Base-by-base conservation (phyloP, 2,113 vertebrate species). In the Shinisaurus crocodilurus region DNA sequence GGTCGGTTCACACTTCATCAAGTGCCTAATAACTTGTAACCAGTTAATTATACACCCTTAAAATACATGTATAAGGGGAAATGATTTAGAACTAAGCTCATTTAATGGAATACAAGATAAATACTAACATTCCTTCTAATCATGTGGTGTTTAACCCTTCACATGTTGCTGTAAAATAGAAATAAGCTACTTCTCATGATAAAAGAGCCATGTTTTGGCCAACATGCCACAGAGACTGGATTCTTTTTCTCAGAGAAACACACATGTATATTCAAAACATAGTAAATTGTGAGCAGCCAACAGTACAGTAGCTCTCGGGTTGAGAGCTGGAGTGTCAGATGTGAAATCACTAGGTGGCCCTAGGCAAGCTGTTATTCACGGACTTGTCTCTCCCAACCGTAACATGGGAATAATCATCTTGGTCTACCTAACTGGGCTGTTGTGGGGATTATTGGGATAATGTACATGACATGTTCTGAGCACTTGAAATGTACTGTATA, bases 41-140 rank as follows among this genome's bases (percentile, higher is more conserved):
- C 92, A 94, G 91, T 94, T 97, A 97, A 98, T 97, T 94, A 94
- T 88, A 95, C 69, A 94, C 94, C 93, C 96, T 96, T 95, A 95
- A 97, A 96, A 96, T 70, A 89, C 91, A 92, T 63, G 60, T 85
- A 86, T n/a, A 93, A 89, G 91, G 95, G 48, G 88, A 95, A 96
- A 95, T 93, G 45, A 93, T 92, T 96, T 92, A 93, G 94, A 96
- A 96, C 93, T 90, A 92, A 88, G 82, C 57, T 92, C 92, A 89
- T 91, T 8, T 91, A 90, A 87, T 89, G 29, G 91, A 76, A 89
- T 40, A 32, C 37, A 57, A 37, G 82, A 86, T 90, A 54, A 29
- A 88, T 7, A 91, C 82, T 92, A 94, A 80, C 18, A 85, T 25
- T 29, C 6, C 72, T 82, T 29, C 90, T 48, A 25, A 89, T 37